Evolutionary conservation across 2,113 vertebrate species (phyloP), one percentile per base, ranked within the genome.

Genomic region (Calidris pygmaea): DNA sequence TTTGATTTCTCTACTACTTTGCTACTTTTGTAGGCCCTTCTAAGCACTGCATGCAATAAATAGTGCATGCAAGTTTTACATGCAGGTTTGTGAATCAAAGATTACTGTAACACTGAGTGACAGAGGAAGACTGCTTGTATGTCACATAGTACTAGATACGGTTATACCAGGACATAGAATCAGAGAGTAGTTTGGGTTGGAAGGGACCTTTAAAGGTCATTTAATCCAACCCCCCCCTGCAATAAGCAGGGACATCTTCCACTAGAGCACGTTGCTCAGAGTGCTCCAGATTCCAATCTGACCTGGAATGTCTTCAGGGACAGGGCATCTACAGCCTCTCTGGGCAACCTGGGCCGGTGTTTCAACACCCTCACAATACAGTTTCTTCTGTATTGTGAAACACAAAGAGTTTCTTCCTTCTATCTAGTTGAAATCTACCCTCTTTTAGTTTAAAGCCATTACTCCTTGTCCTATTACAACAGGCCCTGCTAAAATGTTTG

Each of bases 101-200:
- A 58, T 55, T 32, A 32, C 17, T 17, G 5, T 78, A 81, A 55
- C 22, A 82, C 70, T 47, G 17, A 37, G 78, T 55, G 78, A 48
- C 13, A 3, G 41, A 39, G 29, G 30, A 74, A 63, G 43, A 62
- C 80, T 41, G 39, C 22, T 14, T 4, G 58, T 45, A 34, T 32
- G 12, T 19, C 41, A 41, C 23, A 2, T 6, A 3, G 35, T 16
- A 34, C 0, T 14, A 34, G 12, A 12, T 29, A 15, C 0, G 15
- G 55, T 56, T 62, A 62, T 4, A 13, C 37, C 59, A 67, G 70
- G 41, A 58, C 63, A 34, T 11, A 26, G 15, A 60, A 60, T 60
- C n/a, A 60, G 7, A 35, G 9, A 62, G 35, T 11, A 35, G 15
- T 37, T 37, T 37, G 24, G 15, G 35, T 37, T 62, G n/a, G 15